Conservation (phyloP, 37 sponge, comb jelly and placozoan genomes). For the Ephydatia muelleri region DNA sequence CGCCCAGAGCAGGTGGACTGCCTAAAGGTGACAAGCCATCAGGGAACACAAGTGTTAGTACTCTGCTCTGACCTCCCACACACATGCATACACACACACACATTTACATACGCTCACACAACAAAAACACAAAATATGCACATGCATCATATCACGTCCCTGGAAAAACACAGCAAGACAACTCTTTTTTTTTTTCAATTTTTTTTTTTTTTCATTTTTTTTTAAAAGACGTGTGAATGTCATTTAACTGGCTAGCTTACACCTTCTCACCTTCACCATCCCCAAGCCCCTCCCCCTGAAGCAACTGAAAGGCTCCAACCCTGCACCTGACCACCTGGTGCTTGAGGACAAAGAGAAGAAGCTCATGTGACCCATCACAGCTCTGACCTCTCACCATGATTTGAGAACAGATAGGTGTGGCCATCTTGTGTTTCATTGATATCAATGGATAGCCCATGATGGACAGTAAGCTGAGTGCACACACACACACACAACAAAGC, state of each 20-base stretch:
- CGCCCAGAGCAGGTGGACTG: conserved; percentile 24
- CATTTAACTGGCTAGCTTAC: too few relatives aligned
- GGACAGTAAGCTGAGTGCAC: conserved; percentile 1
- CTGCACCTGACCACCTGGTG: conserved; percentile 22
- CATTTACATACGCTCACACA: too few relatives aligned
- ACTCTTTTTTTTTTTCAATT: too few relatives aligned
- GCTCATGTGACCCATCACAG: neutral
- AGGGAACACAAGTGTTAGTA: neutral
- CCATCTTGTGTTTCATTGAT: neutral
- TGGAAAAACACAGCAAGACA: too few relatives aligned
- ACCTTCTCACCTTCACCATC: neutral
- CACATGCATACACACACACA: too few relatives aligned
- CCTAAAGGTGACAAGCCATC: neutral
- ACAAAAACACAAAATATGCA: too few relatives aligned
- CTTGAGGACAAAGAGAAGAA: conserved; percentile 1
- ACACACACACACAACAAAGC: neutral
- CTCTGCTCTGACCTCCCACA: neutral
- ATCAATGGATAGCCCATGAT: conserved; percentile 17
- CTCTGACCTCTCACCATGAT: neutral
- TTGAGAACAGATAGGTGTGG: neutral
- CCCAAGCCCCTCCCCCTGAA: conserved; percentile 3
- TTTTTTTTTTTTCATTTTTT: too few relatives aligned
- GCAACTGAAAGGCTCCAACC: conserved; percentile 25
- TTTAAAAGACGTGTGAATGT: too few relatives aligned
- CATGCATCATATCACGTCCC: too few relatives aligned